Evolutionary conservation across 2,113 vertebrate species (phyloP), one percentile per base, ranked within the genome.

Genomic region (Grammomys surdaster): DNA sequence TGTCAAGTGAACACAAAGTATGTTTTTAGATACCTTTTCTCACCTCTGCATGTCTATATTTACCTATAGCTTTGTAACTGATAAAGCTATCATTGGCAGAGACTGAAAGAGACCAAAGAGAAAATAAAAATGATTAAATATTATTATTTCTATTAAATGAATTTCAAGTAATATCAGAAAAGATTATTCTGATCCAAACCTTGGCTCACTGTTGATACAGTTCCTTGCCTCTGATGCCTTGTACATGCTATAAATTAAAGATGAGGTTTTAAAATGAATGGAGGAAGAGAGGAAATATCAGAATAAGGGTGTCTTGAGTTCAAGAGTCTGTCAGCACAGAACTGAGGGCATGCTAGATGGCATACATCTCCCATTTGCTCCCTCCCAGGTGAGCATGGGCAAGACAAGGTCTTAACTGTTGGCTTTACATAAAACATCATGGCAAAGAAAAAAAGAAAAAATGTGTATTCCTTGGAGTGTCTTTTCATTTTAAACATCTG

Each of bases 401-500:
- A 92, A 70, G 90, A 89, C 76, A 89, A 88, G 10, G 48, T 72
- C 81, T 95, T 76, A 75, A 51, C 7, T 16, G 95, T 96, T 91
- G 56, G 88, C 88, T 89, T 93, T 92, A 77, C 54, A 88, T 92
- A 70, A 93, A 95, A 14, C 72, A 88, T 97, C 56, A 33, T 94
- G 80, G 58, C 84, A 90, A 85, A 76, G 19, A 70, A 94, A 97
- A 80, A 84, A 65, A 67, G 26, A 48, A 4, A 48, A 40, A 40
- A 40, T 40, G 40, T 40, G 40, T 72, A 63, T 65, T 93, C 90
- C 81, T 89, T 77, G 20, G 85, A 81, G 60, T 43, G 69, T 51
- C 33, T 93, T 69, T 77, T 70, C 40, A 31, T 94, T 86, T 94
- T 92, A 56, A 96, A 86, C 93, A 97, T 96, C 96, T 98, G 94